Conservation (phyloP, 2,888 invertebrate genomes). For the Drosophila rellima region DNA sequence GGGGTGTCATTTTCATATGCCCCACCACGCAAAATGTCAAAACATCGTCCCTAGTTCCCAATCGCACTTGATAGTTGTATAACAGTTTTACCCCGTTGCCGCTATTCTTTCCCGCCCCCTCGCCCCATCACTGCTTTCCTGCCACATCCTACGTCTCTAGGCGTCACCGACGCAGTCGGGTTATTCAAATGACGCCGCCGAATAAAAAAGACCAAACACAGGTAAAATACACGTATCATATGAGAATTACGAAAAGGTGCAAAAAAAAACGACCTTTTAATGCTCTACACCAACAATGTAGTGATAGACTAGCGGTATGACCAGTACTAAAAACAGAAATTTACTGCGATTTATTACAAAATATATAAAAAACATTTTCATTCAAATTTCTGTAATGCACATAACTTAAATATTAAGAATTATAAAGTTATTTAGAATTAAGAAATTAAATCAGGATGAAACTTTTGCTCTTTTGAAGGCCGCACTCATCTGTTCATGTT, state of each 20-base stretch:
- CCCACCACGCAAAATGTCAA: constrained; percentile 1
- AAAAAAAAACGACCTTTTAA: constrained; percentile 5
- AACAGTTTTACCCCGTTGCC: constrained; percentile 13
- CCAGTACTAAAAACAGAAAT: background rate
- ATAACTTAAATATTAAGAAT: background rate
- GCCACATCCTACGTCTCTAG: background rate
- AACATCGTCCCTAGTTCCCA: background rate
- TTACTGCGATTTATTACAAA: background rate
- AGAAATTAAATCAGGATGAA: background rate
- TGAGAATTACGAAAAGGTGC: constrained; percentile 13
- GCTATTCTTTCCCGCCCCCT: background rate
- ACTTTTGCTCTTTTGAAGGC: background rate
- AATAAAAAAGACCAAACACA: constrained; percentile 15
- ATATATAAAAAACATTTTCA: background rate
- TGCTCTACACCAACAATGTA: constrained; percentile 5
- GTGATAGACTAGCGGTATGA: background rate
- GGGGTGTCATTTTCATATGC: constrained; percentile 9
- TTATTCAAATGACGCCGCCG: constrained; percentile 47
- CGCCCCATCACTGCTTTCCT: background rate
- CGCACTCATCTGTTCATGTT: background rate
- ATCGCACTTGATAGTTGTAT: constrained; percentile 10
- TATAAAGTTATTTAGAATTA: background rate
- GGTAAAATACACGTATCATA: constrained; percentile 1
- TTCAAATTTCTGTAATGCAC: background rate
- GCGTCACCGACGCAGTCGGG: constrained; percentile 8